Percentiles rank a stretch among this genome's conserved stretches.
Evolutionary conservation across 2,113 vertebrate species (phyloP).

Genomic region (Ariopsis seemanni): DNA sequence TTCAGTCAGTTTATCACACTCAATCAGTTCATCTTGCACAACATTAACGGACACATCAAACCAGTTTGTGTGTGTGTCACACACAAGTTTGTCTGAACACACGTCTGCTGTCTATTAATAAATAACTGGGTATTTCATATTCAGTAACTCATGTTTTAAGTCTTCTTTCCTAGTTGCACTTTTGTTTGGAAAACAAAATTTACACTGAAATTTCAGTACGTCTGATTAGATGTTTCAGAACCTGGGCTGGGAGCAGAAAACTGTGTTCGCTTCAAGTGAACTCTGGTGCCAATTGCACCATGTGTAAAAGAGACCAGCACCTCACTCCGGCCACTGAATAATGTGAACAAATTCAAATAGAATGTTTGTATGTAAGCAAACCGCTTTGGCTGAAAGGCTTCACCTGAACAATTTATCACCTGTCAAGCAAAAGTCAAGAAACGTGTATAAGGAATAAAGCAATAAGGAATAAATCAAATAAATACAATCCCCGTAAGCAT

Average conservation of each 20-base stretch:
- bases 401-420: background rate
- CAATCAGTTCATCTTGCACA: conserved; percentile 16
- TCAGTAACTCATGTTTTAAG: background rate
- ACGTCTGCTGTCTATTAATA: background rate
- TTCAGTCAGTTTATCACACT: background rate
- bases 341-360: background rate
- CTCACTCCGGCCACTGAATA: too few species aligned
- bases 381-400: background rate
- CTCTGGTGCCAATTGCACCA: background rate
- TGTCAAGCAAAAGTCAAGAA: background rate
- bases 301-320: background rate
- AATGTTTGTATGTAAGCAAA: background rate
- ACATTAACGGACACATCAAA: conserved; percentile 6
- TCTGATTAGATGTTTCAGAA: background rate
- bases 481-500: background rate
- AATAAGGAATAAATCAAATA: background rate
- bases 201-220: background rate
- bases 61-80: conserved; percentile 12
- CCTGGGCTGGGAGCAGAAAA: background rate
- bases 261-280: background rate
- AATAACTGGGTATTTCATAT: background rate
- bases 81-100: background rate
- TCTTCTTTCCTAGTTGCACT: background rate
- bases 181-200: background rate
- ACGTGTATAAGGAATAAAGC: background rate